Conservation (phyloP, 2,888 invertebrate genomes). For the Arrhopalites spinosus region DNA sequence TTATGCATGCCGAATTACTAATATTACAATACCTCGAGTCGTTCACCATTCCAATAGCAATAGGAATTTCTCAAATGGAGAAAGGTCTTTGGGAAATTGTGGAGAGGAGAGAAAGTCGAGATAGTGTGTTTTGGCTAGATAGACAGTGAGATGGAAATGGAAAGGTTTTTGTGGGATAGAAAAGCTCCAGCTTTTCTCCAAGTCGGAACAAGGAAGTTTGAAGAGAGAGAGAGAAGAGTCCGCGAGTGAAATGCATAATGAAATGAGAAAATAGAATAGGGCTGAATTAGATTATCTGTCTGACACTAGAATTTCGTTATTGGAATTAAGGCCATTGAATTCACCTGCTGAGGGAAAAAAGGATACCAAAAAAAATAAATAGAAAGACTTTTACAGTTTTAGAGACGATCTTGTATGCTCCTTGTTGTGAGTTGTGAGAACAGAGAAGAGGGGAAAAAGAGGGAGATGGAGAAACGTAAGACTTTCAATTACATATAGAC, state of each 20-base stretch:
- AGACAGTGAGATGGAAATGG: too few species aligned
- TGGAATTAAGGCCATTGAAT: slow-evolving; percentile 1
- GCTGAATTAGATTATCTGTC: slow-evolving; percentile 14
- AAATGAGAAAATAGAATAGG: slow-evolving; percentile 15
- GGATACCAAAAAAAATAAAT: neutral
- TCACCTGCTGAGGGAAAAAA: slow-evolving; percentile 11
- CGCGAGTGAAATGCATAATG: slow-evolving; percentile 5
- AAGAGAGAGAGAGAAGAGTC: neutral
- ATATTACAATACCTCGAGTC: too few species aligned
- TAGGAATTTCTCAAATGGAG: too few species aligned
- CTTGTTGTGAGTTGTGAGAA: neutral
- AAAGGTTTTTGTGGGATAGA: neutral
- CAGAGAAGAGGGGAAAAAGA: neutral
- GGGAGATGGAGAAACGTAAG: neutral
- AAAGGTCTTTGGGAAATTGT: neutral
- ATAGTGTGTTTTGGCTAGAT: too few species aligned
- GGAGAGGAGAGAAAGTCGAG: neutral
- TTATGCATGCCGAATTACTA: too few species aligned
- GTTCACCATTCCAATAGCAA: too few species aligned
- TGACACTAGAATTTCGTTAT: slow-evolving; percentile 13
- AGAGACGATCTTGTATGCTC: neutral
- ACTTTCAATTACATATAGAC: too few species aligned
- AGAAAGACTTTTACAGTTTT: too few species aligned
- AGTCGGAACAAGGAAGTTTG: neutral
- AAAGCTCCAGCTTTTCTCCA: neutral